Conservation (phyloP, 2,888 invertebrate genomes). For the Agrochola litura region DNA sequence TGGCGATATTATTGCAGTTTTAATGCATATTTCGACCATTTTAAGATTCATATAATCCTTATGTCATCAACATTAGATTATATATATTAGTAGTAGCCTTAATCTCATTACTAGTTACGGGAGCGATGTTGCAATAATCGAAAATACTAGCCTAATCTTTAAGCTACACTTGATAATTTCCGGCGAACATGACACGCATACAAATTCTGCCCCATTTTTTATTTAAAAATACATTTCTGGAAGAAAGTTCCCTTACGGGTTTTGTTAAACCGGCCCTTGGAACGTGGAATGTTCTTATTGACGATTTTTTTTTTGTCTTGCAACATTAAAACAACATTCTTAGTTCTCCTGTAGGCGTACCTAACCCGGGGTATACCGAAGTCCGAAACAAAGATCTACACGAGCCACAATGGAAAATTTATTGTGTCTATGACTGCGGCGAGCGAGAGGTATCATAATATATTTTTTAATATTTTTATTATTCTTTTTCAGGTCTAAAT, state of each 20-base stretch:
- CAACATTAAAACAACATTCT: neutral
- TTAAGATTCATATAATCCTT: neutral
- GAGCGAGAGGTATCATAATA: neutral
- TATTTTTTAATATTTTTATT: conserved; percentile 7
- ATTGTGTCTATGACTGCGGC: neutral
- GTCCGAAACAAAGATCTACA: neutral
- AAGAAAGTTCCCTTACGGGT: neutral
- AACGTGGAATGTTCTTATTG: neutral
- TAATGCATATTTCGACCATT: neutral
- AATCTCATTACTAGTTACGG: conserved; percentile 7
- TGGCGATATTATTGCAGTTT: neutral
- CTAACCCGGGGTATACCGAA: neutral
- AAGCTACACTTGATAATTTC: neutral
- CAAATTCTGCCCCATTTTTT: neutral
- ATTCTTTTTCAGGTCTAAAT: conserved; percentile 65
- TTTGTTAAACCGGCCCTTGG: neutral
- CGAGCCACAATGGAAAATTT: neutral
- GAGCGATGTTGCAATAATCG: neutral
- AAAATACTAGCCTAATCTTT: neutral
- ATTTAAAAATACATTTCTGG: neutral
- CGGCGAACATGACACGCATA: neutral
- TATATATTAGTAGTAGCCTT: neutral
- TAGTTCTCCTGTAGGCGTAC: neutral
- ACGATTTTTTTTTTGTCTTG: neutral
- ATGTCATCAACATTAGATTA: neutral